Percentiles rank a stretch among this genome's conserved stretches.
Evolutionary conservation across 2,888 invertebrate genomes (phyloP).

Genomic region (Nemurella pictetii): DNA sequence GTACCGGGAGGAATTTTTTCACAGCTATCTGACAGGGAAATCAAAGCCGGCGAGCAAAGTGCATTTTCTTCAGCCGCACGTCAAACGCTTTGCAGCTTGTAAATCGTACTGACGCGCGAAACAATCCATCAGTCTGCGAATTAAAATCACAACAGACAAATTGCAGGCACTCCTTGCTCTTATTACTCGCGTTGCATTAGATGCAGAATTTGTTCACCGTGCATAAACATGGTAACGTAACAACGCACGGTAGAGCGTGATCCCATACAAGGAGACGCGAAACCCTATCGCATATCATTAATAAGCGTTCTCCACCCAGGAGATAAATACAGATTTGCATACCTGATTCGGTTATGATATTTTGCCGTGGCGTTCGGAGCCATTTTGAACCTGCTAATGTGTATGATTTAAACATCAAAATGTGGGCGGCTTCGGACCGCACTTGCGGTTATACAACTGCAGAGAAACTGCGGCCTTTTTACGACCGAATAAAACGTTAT

Average conservation of each 20-base stretch:
- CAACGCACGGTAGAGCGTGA: neutral
- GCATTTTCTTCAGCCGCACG: neutral
- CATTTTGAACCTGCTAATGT: neutral
- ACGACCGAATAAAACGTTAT: neutral
- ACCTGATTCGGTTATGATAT: slow-evolving; percentile 14
- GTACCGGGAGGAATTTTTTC: neutral
- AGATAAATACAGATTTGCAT: slow-evolving; percentile 12
- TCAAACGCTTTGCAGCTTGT: neutral
- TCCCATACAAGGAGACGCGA: slow-evolving; percentile 9
- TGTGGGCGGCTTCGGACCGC: neutral
- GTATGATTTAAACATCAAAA: neutral
- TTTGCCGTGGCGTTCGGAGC: neutral
- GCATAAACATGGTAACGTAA: neutral
- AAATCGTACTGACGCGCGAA: neutral
- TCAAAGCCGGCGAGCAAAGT: neutral
- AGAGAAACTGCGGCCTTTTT: neutral
- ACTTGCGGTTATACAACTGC: neutral
- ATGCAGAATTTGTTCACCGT: neutral
- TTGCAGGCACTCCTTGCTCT: neutral
- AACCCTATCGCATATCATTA: slow-evolving; percentile 14
- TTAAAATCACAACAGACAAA: neutral
- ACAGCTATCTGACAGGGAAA: neutral
- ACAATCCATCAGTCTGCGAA: neutral
- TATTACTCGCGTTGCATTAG: neutral
- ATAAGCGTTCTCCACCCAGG: slow-evolving; percentile 4